Conservation (phyloP, 2,888 invertebrate genomes). For the Volucella zonaria region DNA sequence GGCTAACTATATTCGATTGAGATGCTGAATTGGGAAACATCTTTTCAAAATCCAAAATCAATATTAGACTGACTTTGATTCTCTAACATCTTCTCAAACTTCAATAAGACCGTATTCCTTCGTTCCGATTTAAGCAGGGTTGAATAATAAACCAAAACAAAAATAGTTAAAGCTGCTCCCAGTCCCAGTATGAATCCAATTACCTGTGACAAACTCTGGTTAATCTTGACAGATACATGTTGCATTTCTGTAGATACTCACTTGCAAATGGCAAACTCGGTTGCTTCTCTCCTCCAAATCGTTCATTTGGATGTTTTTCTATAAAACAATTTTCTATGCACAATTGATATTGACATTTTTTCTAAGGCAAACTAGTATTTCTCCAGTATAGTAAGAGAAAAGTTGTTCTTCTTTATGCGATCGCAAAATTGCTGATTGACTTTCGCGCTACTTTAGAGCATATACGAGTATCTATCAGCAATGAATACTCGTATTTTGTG, state of each 20-base stretch:
- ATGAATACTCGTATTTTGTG: too few relatives aligned
- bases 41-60: constrained; percentile 14
- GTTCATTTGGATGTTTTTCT: background rate
- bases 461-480: too few relatives aligned
- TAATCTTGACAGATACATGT: background rate
- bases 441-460: constrained; percentile 37
- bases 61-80: constrained; percentile 48
- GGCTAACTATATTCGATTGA: background rate
- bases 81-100: constrained; percentile 60
- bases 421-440: constrained; percentile 21
- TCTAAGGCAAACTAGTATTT: constrained; percentile 16
- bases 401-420: background rate
- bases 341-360: constrained; percentile 8
- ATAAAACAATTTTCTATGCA: constrained; percentile 9
- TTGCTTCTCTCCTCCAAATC: constrained; percentile 24
- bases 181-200: constrained; percentile 55
- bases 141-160: constrained; percentile 55
- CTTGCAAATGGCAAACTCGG: constrained; percentile 13
- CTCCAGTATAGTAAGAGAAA: constrained; percentile 1
- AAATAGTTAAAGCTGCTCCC: constrained; percentile 50
- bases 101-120: constrained; percentile 32
- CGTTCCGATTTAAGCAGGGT: constrained; percentile 59
- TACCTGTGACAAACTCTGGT: constrained; percentile 11
- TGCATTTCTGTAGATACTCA: background rate
- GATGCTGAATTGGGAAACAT: constrained; percentile 31